Evolutionary conservation across 2,888 invertebrate genomes (phyloP).

Genomic region (Lasioglossum morio): DNA sequence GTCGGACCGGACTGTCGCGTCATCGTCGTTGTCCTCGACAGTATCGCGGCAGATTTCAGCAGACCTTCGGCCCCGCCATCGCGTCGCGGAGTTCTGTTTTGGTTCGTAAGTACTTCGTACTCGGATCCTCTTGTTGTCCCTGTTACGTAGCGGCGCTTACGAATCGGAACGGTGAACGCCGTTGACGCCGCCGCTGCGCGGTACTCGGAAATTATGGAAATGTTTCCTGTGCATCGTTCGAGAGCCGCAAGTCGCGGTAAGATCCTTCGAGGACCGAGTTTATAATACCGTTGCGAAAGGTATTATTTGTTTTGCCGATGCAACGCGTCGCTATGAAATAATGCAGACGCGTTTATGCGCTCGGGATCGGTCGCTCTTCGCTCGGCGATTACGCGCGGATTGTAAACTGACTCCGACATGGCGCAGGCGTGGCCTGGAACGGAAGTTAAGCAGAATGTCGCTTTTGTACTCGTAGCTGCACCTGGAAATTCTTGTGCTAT

Average conservation of each 20-base stretch:
- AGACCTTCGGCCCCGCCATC: background rate
- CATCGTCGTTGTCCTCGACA: background rate
- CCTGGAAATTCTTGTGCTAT: background rate
- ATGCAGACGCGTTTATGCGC: background rate
- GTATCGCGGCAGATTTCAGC: background rate
- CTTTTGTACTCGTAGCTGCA: background rate
- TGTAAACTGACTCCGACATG: background rate
- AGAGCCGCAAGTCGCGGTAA: background rate
- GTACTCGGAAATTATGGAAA: background rate
- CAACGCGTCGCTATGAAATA: background rate
- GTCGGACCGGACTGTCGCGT: constrained; percentile 15
- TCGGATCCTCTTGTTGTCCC: constrained; percentile 26
- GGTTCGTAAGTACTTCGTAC: constrained; percentile 23
- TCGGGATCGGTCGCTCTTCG: background rate
- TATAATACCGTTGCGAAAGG: background rate
- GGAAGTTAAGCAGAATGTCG: background rate
- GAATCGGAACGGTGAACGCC: background rate
- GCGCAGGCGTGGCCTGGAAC: background rate
- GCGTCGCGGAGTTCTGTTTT: constrained; percentile 42
- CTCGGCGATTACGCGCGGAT: background rate
- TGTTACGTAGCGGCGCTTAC: constrained; percentile 13
- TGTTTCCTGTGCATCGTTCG: background rate
- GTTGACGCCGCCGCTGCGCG: background rate
- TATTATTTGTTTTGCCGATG: constrained; percentile 3
- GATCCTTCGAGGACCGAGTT: background rate